Evolutionary conservation across 2,888 invertebrate species (phyloP), one percentile per base, ranked within the genome.

Genomic region (Copidosoma aretas): DNA sequence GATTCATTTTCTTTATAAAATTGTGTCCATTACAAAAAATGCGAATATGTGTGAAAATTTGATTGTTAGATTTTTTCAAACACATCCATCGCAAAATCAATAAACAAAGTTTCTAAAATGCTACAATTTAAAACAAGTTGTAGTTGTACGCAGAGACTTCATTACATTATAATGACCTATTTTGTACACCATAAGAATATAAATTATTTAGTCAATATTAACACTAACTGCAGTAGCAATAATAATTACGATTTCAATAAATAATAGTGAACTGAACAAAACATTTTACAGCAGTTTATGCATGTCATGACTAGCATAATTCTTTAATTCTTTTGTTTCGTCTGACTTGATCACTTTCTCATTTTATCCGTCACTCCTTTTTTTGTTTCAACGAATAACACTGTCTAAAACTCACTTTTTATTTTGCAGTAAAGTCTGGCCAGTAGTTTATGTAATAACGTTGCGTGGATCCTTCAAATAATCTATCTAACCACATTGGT

Each of bases 391-490:
- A 41, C 54, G 52, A 25, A 58, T 52, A 64, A 57, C 52, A 46
- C 12, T 15, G 15, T 8, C 14, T 24, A 52, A 43, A 56, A 57
- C 19, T 62, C 25, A 64, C 59, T 14, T 22, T 19, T 87, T 90
- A 93, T 86, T 93, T 93, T 80, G 91, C 90, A 75, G 91, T 91
- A 88, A 94, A 95, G 81, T 95, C 95, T n/a, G 98, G 98, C 98
- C 98, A 99, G 85, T 96, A 96, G 85, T 96, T 95, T 77, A 99
- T 91, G 84, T 95, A 93, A 86, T 97, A 98, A 76, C 97, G 91
- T 83, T 95, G 93, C 10, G 98, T 95, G 73, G 93, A 92, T 73
- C 98, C 98, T 84, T 98, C 98, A 82, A 98, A 97, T 73, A 99
- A 86, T 25, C 97, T 90, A 84, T 99, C 98, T 79, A 99, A 86